These are phyloP conservation scores for Chymomyza costata DNA, from an alignment of 1,140 invertebrate species.

Conservation along the genomic window DNA sequence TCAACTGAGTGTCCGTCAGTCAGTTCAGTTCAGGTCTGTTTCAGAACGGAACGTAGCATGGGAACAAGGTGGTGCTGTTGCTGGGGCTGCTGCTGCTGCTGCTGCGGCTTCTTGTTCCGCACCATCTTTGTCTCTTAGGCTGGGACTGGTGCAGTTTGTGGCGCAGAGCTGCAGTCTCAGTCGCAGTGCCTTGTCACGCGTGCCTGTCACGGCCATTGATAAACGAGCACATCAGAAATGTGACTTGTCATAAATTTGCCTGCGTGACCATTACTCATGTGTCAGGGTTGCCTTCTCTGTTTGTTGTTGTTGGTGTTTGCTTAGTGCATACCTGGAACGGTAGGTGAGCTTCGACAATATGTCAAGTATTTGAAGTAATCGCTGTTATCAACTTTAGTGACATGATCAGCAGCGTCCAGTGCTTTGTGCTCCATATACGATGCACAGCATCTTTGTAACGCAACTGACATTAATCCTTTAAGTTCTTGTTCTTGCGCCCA, in stretches of 20 bases:
- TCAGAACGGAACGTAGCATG: too few relatives aligned
- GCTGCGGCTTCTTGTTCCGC: too few relatives aligned
- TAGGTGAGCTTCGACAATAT: constrained; percentile 66
- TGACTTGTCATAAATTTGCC: constrained; percentile 74
- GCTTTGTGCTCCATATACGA: constrained; percentile 54
- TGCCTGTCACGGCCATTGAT: constrained; percentile 59
- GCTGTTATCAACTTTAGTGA: constrained; percentile 69
- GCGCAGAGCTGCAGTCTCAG: background rate
- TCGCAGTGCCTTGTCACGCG: constrained; percentile 49
- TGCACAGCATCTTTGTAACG: background rate
- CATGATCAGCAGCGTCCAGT: constrained; percentile 42
- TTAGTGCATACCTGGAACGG: constrained; percentile 7
- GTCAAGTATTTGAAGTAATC: constrained; percentile 68
- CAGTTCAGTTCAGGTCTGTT: too few relatives aligned
- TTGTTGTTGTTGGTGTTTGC: too few relatives aligned
- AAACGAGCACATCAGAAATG: constrained; percentile 74
- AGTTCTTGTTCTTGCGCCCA: too few relatives aligned
- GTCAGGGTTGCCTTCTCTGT: constrained; percentile 33
- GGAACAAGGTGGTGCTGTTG: too few relatives aligned
- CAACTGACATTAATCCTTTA: constrained; percentile 2
- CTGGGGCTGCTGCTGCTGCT: too few relatives aligned
- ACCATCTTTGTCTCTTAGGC: too few relatives aligned
- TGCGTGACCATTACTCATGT: constrained; percentile 72
- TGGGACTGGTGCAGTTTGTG: too few relatives aligned
- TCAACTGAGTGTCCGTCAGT: constrained; percentile 48